A percentile compares a stretch with the other conserved stretches of the same genome.
phyloP scores from a whole-genome alignment of 2,888 invertebrate species.

The Napeogenes sylphis region DNA sequence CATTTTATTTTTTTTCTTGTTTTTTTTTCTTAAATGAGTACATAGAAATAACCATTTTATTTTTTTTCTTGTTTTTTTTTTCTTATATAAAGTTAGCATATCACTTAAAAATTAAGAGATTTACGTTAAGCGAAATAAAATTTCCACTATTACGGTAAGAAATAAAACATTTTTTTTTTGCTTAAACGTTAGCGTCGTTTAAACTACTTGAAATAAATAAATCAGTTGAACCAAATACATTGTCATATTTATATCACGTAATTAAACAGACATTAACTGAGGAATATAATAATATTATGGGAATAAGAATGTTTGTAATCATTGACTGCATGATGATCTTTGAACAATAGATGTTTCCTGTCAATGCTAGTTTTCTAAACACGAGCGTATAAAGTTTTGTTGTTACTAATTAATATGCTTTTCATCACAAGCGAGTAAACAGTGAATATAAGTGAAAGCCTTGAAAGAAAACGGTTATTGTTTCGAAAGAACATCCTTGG shows the following conservation, averaged over 20 bases:
- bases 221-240: background rate
- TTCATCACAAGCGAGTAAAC: conserved; percentile 35
- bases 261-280: background rate
- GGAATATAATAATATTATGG: background rate
- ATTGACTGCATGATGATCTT: conserved; percentile 19
- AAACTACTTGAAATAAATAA: background rate
- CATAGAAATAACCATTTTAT: too few relatives aligned
- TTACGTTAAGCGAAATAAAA: conserved; percentile 7
- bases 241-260: background rate
- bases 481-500: conserved; percentile 14
- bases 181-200: background rate
- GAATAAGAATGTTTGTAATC: too few relatives aligned
- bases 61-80: too few relatives aligned
- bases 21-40: too few relatives aligned
- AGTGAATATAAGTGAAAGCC: too few relatives aligned
- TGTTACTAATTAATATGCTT: conserved; percentile 60
- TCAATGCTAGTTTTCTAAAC: conserved; percentile 26
- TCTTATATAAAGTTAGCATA: background rate
- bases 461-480: too few relatives aligned
- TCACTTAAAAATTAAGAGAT: background rate
- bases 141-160: conserved; percentile 5
- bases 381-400: conserved; percentile 50
- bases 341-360: conserved; percentile 43
- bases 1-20: too few relatives aligned
- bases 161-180: conserved; percentile 8